phyloP scores from a whole-genome alignment of 2,797 vertebrate species.

The Sebastes kiyomatsui region DNA sequence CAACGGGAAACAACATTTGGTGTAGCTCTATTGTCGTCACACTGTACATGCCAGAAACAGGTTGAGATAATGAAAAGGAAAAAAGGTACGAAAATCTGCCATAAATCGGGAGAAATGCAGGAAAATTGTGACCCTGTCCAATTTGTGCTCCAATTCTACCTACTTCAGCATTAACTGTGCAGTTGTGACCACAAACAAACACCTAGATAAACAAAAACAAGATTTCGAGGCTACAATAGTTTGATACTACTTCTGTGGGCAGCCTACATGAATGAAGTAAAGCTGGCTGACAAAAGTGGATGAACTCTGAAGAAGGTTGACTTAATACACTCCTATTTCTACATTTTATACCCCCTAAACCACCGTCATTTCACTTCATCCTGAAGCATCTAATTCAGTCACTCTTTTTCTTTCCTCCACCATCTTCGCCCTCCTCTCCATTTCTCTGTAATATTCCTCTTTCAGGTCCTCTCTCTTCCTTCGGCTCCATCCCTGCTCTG shows the following conservation, averaged over 20 bases:
- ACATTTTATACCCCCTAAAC: not conserved
- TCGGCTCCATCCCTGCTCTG: constrained; percentile 83
- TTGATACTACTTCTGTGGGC: not conserved
- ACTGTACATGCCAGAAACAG: too few species aligned
- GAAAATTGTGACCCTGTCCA: too few species aligned
- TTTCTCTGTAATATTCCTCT: constrained; percentile 78
- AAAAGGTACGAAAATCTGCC: too few species aligned
- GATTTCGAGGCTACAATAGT: not conserved
- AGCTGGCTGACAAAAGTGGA: not conserved
- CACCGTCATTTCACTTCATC: not conserved
- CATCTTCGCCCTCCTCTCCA: constrained; percentile 40
- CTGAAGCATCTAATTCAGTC: not conserved
- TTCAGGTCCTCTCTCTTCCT: constrained; percentile 82
- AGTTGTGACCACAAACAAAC: not conserved
- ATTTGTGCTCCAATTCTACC: too few species aligned
- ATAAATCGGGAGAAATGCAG: too few species aligned
- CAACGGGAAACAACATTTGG: too few species aligned
- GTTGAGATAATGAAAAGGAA: too few species aligned
- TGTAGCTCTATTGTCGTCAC: too few species aligned
- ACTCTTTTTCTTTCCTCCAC: constrained; percentile 25
- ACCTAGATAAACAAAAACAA: not conserved
- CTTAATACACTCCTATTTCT: not conserved
- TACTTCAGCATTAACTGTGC: not conserved
- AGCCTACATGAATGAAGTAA: not conserved
- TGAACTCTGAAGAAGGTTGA: not conserved